Conservation (phyloP, 1,140 invertebrate species). For the Branchinecta lindahli region DNA sequence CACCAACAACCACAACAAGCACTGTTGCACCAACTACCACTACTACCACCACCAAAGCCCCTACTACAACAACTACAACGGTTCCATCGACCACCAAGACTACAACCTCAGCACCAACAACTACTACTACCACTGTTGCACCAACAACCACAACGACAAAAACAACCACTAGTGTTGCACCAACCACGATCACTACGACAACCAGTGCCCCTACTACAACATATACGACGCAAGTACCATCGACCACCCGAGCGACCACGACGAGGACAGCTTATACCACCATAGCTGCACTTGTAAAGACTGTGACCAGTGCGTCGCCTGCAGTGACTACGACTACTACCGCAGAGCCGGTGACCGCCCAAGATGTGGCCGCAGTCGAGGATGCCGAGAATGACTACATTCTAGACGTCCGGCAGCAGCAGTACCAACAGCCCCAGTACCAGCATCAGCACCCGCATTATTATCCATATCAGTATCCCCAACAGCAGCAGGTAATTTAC, state of each 20-base stretch:
- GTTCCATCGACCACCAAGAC: not conserved
- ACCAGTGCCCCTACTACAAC: not conserved
- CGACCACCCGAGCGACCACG: not conserved
- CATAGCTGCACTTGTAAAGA: too few relatives aligned
- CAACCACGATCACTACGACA: conserved; percentile 13
- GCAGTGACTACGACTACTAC: too few relatives aligned
- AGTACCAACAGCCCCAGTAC: too few relatives aligned
- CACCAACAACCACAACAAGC: not conserved
- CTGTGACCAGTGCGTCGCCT: too few relatives aligned
- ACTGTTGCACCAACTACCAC: conserved; percentile 2
- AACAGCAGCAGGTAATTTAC: too few relatives aligned
- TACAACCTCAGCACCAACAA: not conserved
- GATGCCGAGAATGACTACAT: too few relatives aligned
- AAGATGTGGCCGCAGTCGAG: too few relatives aligned
- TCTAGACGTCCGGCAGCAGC: too few relatives aligned
- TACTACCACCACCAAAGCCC: not conserved
- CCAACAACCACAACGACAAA: conserved; percentile 16
- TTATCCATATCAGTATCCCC: too few relatives aligned
- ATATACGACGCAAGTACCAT: not conserved
- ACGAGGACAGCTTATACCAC: too few relatives aligned
- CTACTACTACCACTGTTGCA: conserved; percentile 11
- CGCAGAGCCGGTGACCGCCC: too few relatives aligned
- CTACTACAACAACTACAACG: conserved; percentile 9
- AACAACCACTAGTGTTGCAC: not conserved
- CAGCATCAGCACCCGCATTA: too few relatives aligned